Conservation (phyloP, 2,113 vertebrate genomes). For the Dinomys branickii region DNA sequence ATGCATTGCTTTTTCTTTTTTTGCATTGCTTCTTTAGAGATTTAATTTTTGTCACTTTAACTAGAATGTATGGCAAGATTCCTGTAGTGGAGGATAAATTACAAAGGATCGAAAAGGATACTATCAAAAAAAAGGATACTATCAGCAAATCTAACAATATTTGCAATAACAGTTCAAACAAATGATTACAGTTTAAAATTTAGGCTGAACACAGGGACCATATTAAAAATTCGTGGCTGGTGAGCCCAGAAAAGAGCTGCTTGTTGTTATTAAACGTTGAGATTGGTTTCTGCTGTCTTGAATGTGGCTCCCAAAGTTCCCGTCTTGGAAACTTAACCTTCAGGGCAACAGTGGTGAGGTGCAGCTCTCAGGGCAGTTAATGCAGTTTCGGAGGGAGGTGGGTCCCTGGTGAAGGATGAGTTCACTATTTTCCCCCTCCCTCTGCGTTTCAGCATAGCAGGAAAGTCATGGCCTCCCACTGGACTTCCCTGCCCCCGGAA, state of each 20-base stretch:
- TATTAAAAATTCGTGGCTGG: conserved; percentile 44
- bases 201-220: conserved; percentile 2
- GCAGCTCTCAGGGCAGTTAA: background rate
- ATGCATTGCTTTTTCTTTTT: background rate
- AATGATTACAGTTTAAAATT: conserved; percentile 33
- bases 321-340: background rate
- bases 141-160: conserved; percentile 25
- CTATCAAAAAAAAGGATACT: conserved; percentile 38
- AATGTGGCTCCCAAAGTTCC: background rate
- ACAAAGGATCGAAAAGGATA: conserved; percentile 21
- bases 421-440: background rate
- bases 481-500: background rate
- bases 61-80: background rate
- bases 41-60: background rate
- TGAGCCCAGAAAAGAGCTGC: conserved; percentile 38
- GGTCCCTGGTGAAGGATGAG: background rate
- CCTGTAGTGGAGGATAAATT: conserved; percentile 33
- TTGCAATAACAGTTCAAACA: conserved; percentile 46
- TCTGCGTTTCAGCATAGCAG: background rate
- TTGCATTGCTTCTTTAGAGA: conserved; percentile 34
- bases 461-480: background rate
- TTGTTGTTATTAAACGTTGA: conserved; percentile 48
- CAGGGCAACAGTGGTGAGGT: background rate
- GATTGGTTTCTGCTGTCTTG: background rate
- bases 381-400: background rate